Evolutionary conservation across 53 echinoderm and acorn worm genomes (phyloP), one percentile per base, ranked within the genome.

Genomic region (Paelopatides confundens): DNA sequence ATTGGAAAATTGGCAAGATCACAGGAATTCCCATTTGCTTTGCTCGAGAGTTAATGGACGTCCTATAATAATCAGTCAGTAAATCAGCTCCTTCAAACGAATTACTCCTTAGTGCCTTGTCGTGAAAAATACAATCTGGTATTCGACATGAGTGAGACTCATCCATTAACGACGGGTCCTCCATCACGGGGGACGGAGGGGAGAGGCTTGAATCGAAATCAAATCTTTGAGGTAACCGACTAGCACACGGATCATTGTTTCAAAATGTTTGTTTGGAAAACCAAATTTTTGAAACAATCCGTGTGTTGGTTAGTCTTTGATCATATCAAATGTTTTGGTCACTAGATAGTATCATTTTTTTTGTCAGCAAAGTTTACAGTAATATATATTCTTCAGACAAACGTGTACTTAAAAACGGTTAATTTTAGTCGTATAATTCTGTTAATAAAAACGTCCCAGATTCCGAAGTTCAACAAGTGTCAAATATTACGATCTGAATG

Each of bases 121-220:
- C 88, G 50, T 97, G 95, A 52, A 92, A 97, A 66, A 97, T 97
- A 32, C 97, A 97, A 65, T 97, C 93, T 6, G 95, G 85, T 26
- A 93, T 86, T 39, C 83, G 71, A 82, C 96, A 96, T 63, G 76
- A 62, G 26, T 74, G 38, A 54, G 84, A n/a, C n/a, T 30, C 30
- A 18, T 35, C 35, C 65, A 18, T 64, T 24, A 27, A 27, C 31
- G 31, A 24, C 5, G 70, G 70, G 24, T 21, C 29, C 9, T 13
- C n/a, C 53, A 31, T 53, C 32, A 15, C 51, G 17, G 7, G 17
- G 29, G 28, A 31, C 14, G 51, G 2, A 18, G 63, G 23, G n/a
- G 84, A 64, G 35, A 65, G 32, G 39, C 31, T 27, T 23, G 65
- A 83, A 38, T 62, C 84, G 11, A 83, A 13, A 36, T 83, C 84